A percentile compares a stretch with the other conserved stretches of the same genome.
Conservation (phyloP, 2,797 vertebrate genomes). For the Carcharodon carcharias region DNA sequence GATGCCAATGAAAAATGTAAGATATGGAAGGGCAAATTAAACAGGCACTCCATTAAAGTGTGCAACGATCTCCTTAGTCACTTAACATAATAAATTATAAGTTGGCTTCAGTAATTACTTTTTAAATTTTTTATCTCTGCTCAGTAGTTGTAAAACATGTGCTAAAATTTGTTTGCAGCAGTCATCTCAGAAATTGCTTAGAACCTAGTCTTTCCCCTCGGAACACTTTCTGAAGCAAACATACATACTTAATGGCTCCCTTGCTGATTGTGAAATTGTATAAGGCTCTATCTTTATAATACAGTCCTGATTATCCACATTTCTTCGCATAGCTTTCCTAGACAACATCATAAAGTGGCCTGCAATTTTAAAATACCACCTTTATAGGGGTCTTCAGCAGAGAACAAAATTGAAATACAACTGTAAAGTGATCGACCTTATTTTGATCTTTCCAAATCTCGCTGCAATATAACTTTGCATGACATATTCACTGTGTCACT, state of each 20-base stretch:
- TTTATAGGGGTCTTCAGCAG: background rate
- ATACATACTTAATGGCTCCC: background rate
- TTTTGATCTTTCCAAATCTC: background rate
- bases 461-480: background rate
- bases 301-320: background rate
- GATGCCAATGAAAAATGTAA: constrained; percentile 37
- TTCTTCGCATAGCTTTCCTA: background rate
- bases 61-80: constrained; percentile 36
- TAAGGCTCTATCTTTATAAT: background rate
- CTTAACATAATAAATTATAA: constrained; percentile 37
- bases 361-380: background rate
- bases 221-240: background rate
- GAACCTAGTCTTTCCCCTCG: background rate
- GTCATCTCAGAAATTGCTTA: constrained; percentile 28
- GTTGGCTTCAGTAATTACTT: constrained; percentile 36
- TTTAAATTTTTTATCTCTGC: constrained; percentile 33
- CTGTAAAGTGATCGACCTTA: background rate
- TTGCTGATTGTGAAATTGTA: constrained; percentile 7
- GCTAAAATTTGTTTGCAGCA: constrained; percentile 24
- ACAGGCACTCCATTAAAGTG: constrained; percentile 37
- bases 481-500: background rate
- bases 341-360: background rate
- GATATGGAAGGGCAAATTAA: constrained; percentile 35
- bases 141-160: background rate
- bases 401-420: background rate